Conservation (phyloP, 2,888 invertebrate genomes). For the Limnephilus rhombicus region DNA sequence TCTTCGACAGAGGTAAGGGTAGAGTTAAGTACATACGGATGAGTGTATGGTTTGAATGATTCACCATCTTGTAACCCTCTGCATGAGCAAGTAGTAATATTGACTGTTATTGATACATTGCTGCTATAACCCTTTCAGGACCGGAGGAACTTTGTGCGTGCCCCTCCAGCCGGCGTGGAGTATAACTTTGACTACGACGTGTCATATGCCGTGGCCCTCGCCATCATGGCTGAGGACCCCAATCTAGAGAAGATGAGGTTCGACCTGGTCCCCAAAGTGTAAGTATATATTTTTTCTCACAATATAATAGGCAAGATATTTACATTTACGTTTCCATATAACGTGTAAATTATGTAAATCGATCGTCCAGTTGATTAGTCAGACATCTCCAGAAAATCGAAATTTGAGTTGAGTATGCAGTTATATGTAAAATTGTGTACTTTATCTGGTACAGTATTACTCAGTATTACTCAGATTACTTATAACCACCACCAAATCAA, state of each 20-base stretch:
- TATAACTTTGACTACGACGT: conserved; percentile 97
- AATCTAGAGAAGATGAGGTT: conserved; percentile 99
- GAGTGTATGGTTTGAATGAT: background rate
- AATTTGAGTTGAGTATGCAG: too few species aligned
- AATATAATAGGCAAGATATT: too few species aligned
- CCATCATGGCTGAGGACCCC: conserved; percentile 96
- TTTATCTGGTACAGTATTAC: too few species aligned
- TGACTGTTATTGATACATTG: background rate
- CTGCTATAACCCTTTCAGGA: conserved; percentile 81
- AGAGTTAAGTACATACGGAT: too few species aligned
- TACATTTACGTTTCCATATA: background rate
- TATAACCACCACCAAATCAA: too few species aligned
- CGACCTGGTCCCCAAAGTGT: conserved; percentile 99
- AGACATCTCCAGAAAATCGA: too few species aligned
- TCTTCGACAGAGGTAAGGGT: too few species aligned
- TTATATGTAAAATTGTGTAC: too few species aligned
- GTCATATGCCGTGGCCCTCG: conserved; percentile 94
- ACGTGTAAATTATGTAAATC: background rate
- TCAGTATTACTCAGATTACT: too few species aligned
- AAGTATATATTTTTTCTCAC: conserved; percentile 73
- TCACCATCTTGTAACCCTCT: background rate
- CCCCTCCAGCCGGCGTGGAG: conserved; percentile 96
- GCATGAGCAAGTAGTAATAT: background rate
- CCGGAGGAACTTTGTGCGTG: conserved; percentile 97
- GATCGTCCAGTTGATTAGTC: too few species aligned